Base-by-base conservation (phyloP, 2,797 vertebrate species). In the Chromobotia macracanthus region DNA sequence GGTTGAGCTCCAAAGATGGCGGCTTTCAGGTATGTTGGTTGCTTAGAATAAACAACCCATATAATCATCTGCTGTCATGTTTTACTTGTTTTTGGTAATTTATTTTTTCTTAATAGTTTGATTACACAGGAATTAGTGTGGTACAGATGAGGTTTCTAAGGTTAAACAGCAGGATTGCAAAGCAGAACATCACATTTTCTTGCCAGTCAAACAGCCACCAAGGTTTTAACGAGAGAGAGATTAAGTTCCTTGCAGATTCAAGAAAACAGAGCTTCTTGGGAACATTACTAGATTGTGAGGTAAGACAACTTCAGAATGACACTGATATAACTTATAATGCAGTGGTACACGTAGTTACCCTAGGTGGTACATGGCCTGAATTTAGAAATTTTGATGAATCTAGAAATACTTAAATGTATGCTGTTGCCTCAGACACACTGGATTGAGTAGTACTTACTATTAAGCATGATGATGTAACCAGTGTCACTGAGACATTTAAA, bases 81-180 rank as follows among this genome's bases (percentile, higher is more conserved):
- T 28, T 18, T 9, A 53, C 67, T 31, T 63, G 21, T 16, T 25
- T 16, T 38, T 9, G 67, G 80, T 28, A 38, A 60, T 69, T 77
- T 18, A 3, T 41, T 41, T 5, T 41, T 41, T 41, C 38, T 80
- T 72, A 74, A 18, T 87, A 96, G 95, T 91, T 95, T 84, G 90
- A 94, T 19, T 96, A 95, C 68, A 75, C 55, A 0, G 93, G 91
- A 7, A 82, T 87, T 25, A 91, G 89, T 56, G 81, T 93, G 12
- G 94, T 96, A 72, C 95, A 95, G 91, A 92, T 95, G 50, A 91
- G 94, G 66, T 96, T 95, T 86, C 89, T 96, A 61, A 90, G 92
- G 60, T 89, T 95, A 83, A 93, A 93, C 89, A 96, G 95, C 89
- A 85, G 16, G 13, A 65, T 84, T 35, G 94, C 87, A 65, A 72